Evolutionary conservation across 2,113 vertebrate genomes (phyloP).

Genomic region (Ochotona princeps): DNA sequence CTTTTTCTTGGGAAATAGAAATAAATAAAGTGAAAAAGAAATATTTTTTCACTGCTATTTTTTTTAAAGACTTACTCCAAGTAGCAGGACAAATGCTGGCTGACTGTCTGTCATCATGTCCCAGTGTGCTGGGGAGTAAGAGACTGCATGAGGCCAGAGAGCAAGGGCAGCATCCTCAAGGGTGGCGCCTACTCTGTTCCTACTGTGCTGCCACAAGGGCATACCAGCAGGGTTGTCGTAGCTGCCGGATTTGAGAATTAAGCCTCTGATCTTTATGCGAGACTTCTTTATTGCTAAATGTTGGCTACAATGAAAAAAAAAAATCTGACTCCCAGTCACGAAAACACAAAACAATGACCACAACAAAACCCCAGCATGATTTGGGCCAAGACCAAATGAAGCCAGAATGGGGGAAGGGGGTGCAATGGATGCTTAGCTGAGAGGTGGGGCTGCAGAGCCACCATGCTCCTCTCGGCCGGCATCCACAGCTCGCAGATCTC

Average conservation of each 20-base stretch:
- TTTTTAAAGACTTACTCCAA: background rate
- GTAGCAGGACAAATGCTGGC: background rate
- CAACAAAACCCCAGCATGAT: accelerated
- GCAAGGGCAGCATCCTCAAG: accelerated
- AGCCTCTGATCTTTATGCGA: background rate
- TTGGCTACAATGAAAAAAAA: background rate
- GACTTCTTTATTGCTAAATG: background rate
- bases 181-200: background rate
- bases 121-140: background rate
- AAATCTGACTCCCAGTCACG: background rate
- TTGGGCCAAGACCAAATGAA: background rate
- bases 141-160: background rate
- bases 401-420: too few relatives aligned
- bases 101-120: background rate
- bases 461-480: too few relatives aligned
- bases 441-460: too few relatives aligned
- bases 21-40: background rate
- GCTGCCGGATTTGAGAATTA: background rate
- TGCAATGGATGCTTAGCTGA: too few relatives aligned
- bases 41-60: background rate
- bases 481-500: background rate
- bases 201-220: background rate
- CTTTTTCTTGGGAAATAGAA: background rate
- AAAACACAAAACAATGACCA: background rate
- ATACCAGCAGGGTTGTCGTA: background rate